These are phyloP conservation scores for Rotaria socialis DNA, from an alignment of 2,888 invertebrate species.

Conservation along the genomic window DNA sequence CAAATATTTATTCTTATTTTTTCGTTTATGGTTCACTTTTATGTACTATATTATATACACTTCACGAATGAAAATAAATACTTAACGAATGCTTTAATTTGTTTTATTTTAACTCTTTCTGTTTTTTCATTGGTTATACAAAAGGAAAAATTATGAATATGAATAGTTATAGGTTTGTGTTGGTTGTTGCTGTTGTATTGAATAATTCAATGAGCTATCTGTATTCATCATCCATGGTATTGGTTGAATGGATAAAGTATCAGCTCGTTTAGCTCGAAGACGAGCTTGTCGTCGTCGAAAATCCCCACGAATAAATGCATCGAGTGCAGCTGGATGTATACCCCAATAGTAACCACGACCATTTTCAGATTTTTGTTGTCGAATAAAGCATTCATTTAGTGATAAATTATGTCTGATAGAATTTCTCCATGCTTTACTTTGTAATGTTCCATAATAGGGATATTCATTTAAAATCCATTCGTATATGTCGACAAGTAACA, in stretches of 20 bases:
- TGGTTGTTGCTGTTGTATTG: not conserved
- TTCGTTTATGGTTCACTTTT: not conserved
- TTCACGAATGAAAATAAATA: not conserved
- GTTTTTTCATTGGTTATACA: not conserved
- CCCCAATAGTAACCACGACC: conserved; percentile 26
- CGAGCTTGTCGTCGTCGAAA: conserved; percentile 36
- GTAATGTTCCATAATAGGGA: conserved; percentile 25
- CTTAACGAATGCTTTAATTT: not conserved
- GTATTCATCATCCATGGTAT: not conserved
- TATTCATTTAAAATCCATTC: conserved; percentile 9
- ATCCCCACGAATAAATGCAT: conserved; percentile 16
- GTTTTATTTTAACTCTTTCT: not conserved
- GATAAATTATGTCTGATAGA: conserved; percentile 23
- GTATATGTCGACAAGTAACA: conserved; percentile 13
- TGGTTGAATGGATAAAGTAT: not conserved
- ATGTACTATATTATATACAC: not conserved
- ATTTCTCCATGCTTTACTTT: conserved; percentile 30
- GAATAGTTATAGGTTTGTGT: not conserved
- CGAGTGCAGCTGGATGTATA: conserved; percentile 12
- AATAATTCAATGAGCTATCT: not conserved
- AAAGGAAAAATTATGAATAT: not conserved
- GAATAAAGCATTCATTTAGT: conserved; percentile 22
- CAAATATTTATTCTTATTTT: not conserved
- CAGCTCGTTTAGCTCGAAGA: not conserved
- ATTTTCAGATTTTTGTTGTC: conserved; percentile 24